Conservation (phyloP, 2,888 invertebrate species). For the Temnothorax rugatulus region DNA sequence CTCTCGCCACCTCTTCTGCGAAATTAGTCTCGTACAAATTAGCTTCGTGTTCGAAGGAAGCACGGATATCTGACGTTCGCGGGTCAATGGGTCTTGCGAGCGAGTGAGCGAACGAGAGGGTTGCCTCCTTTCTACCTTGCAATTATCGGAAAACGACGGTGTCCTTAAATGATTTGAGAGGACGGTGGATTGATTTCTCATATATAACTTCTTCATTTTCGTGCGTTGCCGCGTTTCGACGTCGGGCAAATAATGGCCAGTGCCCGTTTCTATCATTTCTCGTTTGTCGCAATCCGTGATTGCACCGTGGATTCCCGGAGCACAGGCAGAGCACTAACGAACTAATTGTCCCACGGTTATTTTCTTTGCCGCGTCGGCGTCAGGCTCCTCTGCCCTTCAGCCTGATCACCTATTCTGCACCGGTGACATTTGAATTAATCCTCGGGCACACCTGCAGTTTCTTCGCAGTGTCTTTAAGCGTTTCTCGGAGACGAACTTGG, state of each 20-base stretch:
- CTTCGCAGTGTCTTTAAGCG: neutral
- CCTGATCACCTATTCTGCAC: constrained; percentile 55
- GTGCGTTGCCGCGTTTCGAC: neutral
- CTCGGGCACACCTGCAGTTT: neutral
- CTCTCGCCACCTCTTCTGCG: neutral
- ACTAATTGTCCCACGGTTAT: constrained; percentile 51
- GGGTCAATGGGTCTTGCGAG: neutral
- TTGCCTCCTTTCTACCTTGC: constrained; percentile 2
- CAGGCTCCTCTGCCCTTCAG: neutral
- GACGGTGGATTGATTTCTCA: constrained; percentile 38
- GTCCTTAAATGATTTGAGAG: constrained; percentile 22
- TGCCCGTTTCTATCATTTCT: constrained; percentile 7
- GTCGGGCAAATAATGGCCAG: constrained; percentile 25
- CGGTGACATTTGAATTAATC: constrained; percentile 20
- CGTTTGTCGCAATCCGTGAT: constrained; percentile 16
- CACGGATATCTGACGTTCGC: constrained; percentile 12
- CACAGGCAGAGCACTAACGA: constrained; percentile 43
- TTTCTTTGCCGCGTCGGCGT: neutral
- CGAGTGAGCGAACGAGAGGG: neutral
- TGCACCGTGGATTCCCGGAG: neutral
- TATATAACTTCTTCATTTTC: constrained; percentile 43
- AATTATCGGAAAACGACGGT: constrained; percentile 29
- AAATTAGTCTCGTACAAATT: constrained; percentile 29
- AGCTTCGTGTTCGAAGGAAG: constrained; percentile 11
- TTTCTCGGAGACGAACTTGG: neutral